phyloP scores from a whole-genome alignment of 2,888 invertebrate species.

The Pelosia muscerda region DNA sequence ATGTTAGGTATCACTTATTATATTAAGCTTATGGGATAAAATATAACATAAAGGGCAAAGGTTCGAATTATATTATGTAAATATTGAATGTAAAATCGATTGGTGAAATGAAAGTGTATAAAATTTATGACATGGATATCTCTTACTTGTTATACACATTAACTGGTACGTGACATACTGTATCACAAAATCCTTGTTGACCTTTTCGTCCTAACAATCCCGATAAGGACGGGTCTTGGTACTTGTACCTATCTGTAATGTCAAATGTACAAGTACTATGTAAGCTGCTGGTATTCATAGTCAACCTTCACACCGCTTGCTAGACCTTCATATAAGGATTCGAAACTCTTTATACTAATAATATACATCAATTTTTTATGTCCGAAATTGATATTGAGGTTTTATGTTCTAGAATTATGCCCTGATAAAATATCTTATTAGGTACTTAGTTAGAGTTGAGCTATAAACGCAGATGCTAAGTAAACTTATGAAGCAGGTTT shows the following conservation, averaged over 20 bases:
- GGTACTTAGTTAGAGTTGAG: conserved; percentile 19
- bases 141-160: conserved; percentile 37
- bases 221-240: conserved; percentile 47
- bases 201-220: conserved; percentile 42
- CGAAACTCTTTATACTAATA: conserved; percentile 34
- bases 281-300: conserved; percentile 41
- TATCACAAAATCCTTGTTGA: conserved; percentile 51
- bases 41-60: conserved; percentile 18
- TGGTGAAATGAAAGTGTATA: conserved; percentile 24
- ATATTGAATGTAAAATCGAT: conserved; percentile 16
- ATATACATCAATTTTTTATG: conserved; percentile 32
- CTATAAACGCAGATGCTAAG: conserved; percentile 26
- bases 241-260: conserved; percentile 49
- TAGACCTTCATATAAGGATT: conserved; percentile 29
- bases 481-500: neutral
- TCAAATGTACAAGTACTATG: conserved; percentile 38
- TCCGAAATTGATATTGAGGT: conserved; percentile 19
- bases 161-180: conserved; percentile 44
- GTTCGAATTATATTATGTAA: conserved; percentile 1
- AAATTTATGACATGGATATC: conserved; percentile 39
- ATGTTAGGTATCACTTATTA: neutral
- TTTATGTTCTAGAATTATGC: conserved; percentile 36
- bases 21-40: neutral
- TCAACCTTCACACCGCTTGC: conserved; percentile 33
- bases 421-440: conserved; percentile 37